Evolutionary conservation across 2,113 vertebrate genomes (phyloP), one percentile per base, ranked within the genome.

Genomic region (Petrocephalus microphthalmus): DNA sequence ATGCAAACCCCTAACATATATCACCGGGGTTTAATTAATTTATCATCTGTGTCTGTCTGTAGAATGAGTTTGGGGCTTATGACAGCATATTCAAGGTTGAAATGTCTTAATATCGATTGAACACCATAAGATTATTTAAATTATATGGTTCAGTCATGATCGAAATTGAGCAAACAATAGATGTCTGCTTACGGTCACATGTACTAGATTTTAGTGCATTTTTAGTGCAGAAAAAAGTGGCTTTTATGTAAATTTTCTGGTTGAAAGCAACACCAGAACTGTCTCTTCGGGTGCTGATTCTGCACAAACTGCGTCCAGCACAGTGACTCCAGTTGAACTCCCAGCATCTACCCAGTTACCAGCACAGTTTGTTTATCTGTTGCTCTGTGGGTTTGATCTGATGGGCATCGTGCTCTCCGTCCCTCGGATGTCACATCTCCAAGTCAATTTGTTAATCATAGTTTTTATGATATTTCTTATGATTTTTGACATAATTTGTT

Each of bases 1-100:
- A 92, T 2, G 22, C 87, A 88, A 20, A 88, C 88, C 82, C 88
- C 60, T 78, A 83, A 54, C 85, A 88, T 51, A 3, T 91, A 90
- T 89, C 88, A 82, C 54, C 53, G 88, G 89, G 82, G 57, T 88
- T 90, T 90, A 92, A 91, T 91, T 85, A 85, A 86, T 89, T 90
- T 85, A 42, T 86, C 56, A 84, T 88, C 89, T 87, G 2, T n/a
- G 83, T 6, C 78, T 86, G 42, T 88, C 90, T 88, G 51, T 47
- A 84, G 49, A 51, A 42, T 85, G 25, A 51, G 84, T 85, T 84
- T 82, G 37, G 86, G 51, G n/a, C 88, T 91, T 90, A 52, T 85
- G 89, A 56, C 85, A 53, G 37, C 33, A 15, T 54, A 56, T 29
- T 86, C 56, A 54, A 90, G 42, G 45, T 45, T 81, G 74, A 37